These are phyloP conservation scores for Cathartes aura DNA, from an alignment of 2,113 vertebrate species.

Conservation along the genomic window DNA sequence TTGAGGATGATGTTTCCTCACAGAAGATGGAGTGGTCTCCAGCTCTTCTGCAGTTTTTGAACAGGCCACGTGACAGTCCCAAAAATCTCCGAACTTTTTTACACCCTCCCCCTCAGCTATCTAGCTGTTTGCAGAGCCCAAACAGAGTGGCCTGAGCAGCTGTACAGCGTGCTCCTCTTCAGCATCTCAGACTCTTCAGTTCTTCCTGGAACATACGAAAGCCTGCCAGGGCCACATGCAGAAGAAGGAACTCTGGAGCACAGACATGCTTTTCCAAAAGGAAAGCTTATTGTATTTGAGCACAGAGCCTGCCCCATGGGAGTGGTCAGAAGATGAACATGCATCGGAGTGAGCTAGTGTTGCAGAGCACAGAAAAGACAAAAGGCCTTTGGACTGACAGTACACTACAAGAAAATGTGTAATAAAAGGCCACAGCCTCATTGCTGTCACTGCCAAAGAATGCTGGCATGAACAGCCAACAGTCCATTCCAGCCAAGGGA, in stretches of 20 bases:
- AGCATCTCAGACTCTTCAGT: not conserved
- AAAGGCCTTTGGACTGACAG: not conserved
- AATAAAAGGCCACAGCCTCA: conserved; percentile 6
- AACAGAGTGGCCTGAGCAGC: not conserved
- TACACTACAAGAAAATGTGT: not conserved
- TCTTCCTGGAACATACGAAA: not conserved
- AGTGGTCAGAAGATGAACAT: not conserved
- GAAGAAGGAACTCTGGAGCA: not conserved
- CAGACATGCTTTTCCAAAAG: not conserved
- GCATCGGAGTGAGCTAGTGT: not conserved
- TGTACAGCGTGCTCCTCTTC: not conserved
- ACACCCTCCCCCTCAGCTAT: not conserved
- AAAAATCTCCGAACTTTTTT: not conserved
- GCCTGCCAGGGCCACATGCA: not conserved
- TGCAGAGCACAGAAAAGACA: not conserved
- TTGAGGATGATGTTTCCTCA: not conserved
- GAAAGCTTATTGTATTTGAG: not conserved
- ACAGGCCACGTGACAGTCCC: not conserved
- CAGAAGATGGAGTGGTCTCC: not conserved
- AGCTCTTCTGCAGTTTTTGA: not conserved
- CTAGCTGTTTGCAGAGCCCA: not conserved
- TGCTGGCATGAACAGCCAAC: not conserved
- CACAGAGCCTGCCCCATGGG: not conserved
- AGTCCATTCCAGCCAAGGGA: not conserved
- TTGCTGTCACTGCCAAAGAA: conserved; percentile 11